Evolutionary conservation across 2,113 vertebrate species (phyloP).

Genomic region (Alosa alosa): DNA sequence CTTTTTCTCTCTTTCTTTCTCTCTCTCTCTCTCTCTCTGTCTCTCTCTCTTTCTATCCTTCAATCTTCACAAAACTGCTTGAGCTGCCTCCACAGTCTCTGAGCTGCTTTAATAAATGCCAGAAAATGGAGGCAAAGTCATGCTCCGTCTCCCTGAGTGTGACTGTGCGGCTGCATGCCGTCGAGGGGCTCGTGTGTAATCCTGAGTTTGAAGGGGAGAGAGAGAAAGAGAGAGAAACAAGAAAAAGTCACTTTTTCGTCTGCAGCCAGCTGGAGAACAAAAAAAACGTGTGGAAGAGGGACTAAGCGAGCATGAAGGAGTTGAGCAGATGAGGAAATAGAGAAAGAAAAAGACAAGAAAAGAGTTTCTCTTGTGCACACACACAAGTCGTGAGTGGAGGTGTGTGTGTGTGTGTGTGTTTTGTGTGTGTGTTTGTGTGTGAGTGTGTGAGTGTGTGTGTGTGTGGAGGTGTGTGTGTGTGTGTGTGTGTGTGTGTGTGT

Average conservation of each 20-base stretch:
- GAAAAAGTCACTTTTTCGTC: not conserved
- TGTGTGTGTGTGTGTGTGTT: not conserved
- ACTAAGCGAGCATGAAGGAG: conserved; percentile 37
- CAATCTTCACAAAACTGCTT: conserved; percentile 20
- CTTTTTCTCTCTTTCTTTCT: conserved; percentile 36
- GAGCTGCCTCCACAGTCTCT: conserved; percentile 25
- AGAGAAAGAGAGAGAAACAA: not conserved
- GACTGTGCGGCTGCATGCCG: conserved; percentile 38
- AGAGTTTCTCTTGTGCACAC: conserved; percentile 22
- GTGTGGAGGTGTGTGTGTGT: conserved; percentile 24
- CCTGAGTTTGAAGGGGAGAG: conserved; percentile 24
- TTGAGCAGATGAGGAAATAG: not conserved
- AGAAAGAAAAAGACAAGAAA: conserved; percentile 21
- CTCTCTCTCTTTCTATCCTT: conserved; percentile 38
- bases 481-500: conserved; percentile 6
- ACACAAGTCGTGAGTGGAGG: not conserved
- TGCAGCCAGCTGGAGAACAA: not conserved
- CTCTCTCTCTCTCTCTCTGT: conserved; percentile 39
- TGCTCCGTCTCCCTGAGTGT: conserved; percentile 41
- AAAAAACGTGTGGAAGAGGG: not conserved
- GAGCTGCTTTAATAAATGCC: conserved; percentile 39
- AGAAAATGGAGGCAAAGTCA: conserved; percentile 37
- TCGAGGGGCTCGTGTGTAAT: conserved; percentile 36
- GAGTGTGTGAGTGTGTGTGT: not conserved
- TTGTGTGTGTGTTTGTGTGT: not conserved